Base-by-base conservation (phyloP, 2,113 vertebrate species). In the Galeopterus variegatus region DNA sequence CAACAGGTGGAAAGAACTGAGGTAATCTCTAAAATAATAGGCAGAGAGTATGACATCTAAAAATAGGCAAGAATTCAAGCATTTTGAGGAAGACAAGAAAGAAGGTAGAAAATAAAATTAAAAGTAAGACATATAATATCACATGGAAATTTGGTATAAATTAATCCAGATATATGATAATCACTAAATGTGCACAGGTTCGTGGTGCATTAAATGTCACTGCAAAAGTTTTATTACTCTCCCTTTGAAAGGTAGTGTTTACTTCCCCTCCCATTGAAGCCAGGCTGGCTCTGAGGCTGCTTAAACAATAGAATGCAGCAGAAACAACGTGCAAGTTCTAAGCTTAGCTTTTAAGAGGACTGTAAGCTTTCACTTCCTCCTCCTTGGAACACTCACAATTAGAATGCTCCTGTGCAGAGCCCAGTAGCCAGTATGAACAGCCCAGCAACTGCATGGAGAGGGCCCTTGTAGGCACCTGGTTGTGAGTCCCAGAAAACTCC, bases 1-100 rank as follows among this genome's bases (percentile, higher is more conserved):
- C 73, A n/a, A 50, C 24, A 73, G 10, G 45, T 28, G 28, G 8
- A 75, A 81, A 87, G 2, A 3, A 48, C 45, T 65, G n/a, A 50
- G 13, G 56, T 54, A 36, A 50, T 88, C 6, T 81, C 48, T 65
- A 36, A 95, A 87, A 54, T 58, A 88, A 81, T 28, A 87, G 17
- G 45, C 26, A 72, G 45, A 33, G 11, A 80, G 18, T 92, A 24
- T 56, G 72, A 70, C 11, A 56, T 92, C n/a, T 79, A 64, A n/a
- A 95, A 91, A 62, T 23, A 69, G 24, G 28, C 14, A 81, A 87
- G n/a, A 48, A 95, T 72, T 72, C n/a, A 95, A 87, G 80, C 4
- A 56, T 48, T 73, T 73, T n/a, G 86, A 65, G n/a, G 5, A 67
- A 56, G 56, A 65, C 15, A 86, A 70, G 18, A 41, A 62, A 85